Evolutionary conservation across 2,113 vertebrate genomes (phyloP), one percentile per base, ranked within the genome.

Genomic region (Sander vitreus): DNA sequence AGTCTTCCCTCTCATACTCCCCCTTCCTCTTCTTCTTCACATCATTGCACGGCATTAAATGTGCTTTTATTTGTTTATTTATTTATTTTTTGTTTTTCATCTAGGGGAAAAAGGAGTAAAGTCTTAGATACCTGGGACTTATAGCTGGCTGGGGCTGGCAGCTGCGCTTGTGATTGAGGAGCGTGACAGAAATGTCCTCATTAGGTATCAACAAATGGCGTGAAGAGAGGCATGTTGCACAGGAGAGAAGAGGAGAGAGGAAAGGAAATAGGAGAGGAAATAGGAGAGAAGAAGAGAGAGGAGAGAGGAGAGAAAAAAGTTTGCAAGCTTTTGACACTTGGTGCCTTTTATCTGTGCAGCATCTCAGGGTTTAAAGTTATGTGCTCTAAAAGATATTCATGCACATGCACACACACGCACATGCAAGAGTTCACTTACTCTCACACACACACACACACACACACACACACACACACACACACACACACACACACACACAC

Each of bases 121-220:
- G 91, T 79, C 89, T 93, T 83, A 92, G 91, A 93, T 93, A 95
- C 92, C 94, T 94, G 92, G 79, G 89, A 87, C 89, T 90, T 88
- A 86, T 74, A 92, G 90, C 89, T 62, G 62, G 87, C 86, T 85
- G 76, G 78, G 86, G 89, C 85, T 93, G 85, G 93, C 88, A 92
- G 82, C 91, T 86, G 90, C 60, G 93, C 16, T 65, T 91, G 90
- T 92, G 95, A 96, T 95, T 95, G 95, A 95, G 94, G 90, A 92
- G 89, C 86, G 89, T 95, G 95, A 95, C 95, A 95, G 95, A 94
- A 94, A 95, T 94, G 94, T 95, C 94, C 95, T 95, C 94, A 95
- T 96, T 96, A 95, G 94, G 92, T 92, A 90, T 92, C 89, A 90
- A 85, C 90, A 93, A 93, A 94, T 89, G 90, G 78, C 76, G 90